Evolutionary conservation across 2,113 vertebrate species (phyloP).

Genomic region (Symphodus melops): DNA sequence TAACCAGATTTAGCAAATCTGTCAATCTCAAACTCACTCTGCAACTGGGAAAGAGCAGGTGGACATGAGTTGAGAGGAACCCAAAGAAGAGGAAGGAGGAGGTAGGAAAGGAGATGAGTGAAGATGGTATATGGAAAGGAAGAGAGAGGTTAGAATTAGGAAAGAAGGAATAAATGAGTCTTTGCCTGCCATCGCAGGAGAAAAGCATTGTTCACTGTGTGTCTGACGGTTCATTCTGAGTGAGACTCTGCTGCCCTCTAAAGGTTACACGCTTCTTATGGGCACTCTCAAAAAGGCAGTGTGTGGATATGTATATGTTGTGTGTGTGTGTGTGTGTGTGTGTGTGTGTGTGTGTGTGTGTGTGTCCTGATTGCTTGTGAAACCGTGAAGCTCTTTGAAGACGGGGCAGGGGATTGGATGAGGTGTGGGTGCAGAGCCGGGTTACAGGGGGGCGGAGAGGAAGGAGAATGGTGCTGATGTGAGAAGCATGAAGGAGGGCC

Average conservation of each 20-base stretch:
- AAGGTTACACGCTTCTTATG: constrained; percentile 38
- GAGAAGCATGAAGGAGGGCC: constrained; percentile 65
- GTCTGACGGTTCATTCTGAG: not conserved
- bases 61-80: not conserved
- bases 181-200: not conserved
- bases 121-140: not conserved
- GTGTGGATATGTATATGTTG: not conserved
- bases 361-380: constrained; percentile 55
- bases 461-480: constrained; percentile 57
- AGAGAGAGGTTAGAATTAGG: constrained; percentile 22
- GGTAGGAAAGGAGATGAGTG: not conserved
- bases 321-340: not conserved
- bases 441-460: constrained; percentile 43
- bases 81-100: not conserved
- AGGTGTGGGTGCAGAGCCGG: constrained; percentile 43
- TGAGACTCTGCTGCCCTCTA: constrained; percentile 77
- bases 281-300: not conserved
- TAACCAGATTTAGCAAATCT: constrained; percentile 70
- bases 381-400: constrained; percentile 70
- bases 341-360: constrained; percentile 28
- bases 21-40: constrained; percentile 70
- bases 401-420: constrained; percentile 43
- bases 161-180: constrained; percentile 6
- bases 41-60: constrained; percentile 18
- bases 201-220: not conserved